Base-by-base conservation (phyloP, 2,113 vertebrate genomes). In the Rissa tridactyla region DNA sequence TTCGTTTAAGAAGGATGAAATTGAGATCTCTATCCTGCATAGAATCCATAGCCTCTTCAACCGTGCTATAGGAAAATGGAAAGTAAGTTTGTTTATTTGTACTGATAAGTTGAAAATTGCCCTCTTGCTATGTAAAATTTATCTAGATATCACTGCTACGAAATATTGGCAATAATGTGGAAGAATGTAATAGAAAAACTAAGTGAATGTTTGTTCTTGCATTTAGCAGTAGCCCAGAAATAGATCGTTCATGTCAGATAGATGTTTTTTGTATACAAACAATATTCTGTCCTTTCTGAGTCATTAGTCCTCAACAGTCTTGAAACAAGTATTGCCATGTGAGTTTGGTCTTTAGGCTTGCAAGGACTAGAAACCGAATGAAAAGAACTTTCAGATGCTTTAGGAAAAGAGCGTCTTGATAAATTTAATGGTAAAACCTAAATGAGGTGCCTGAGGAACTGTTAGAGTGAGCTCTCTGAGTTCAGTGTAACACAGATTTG, bases 41-140 rank as follows among this genome's bases (percentile, higher is more conserved):
- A 97, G 99, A 87, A 98, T 99, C 89, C 98, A 99, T 57, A 95
- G 97, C 13, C 91, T 99, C 71, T 99, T 99, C 97, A 98, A 97
- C 65, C 98, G 99, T 87, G 99, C 99, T 40, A 98, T 98, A 60
- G 97, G 98, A 15, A 99, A 99, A 93, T 99, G 99, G 99, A 99
- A 99, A 97, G 99, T 99, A 97, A 90, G 96, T 84, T 54, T 58
- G 27, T 79, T 72, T 79, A 22, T 86, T 70, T 65, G 17, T 66
- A 40, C 17, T 10, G 27, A 13, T n/a, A 64, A 5, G 7, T 65
- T 88, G 40, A 32, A 82, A 89, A 86, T 25, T 57, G 32, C 27
- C 16, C 34, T 62, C 76, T n/a, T 69, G 22, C 2, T 36, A 13
- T 15, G 20, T n/a, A 64, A 58, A 73, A 78, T 36, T 32, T 27